Evolutionary conservation across 2,113 vertebrate genomes (phyloP).

Genomic region (Vulpes lagopus): DNA sequence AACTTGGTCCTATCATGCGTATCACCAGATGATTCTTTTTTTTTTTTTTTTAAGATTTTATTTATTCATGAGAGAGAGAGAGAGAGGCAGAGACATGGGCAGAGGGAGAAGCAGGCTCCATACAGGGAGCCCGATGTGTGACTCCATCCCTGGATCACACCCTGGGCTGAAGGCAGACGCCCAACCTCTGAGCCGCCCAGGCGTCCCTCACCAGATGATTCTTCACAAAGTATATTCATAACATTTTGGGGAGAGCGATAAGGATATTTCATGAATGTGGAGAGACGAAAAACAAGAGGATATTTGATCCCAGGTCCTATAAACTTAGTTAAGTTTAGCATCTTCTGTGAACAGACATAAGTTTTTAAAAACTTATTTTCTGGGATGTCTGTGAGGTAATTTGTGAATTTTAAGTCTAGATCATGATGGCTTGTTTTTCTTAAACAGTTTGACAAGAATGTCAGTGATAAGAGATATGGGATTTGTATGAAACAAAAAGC

Average conservation of each 20-base stretch:
- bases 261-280: background rate
- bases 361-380: background rate
- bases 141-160: no score
- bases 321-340: background rate
- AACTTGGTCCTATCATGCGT: background rate
- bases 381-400: background rate
- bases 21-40: no score
- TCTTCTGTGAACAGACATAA: background rate
- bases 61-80: no score
- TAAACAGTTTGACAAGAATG: background rate
- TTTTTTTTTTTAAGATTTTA: no score
- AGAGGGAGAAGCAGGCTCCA: no score
- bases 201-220: background rate
- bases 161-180: no score
- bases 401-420: constrained; percentile 51
- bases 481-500: constrained; percentile 55
- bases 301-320: background rate
- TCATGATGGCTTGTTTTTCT: background rate
- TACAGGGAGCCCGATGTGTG: no score
- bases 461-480: background rate
- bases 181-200: no score
- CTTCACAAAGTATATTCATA: background rate
- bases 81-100: no score
- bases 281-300: background rate
- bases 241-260: background rate